phyloP scores from a whole-genome alignment of 2,888 invertebrate genomes.

The Caenorhabditis wallacei region DNA sequence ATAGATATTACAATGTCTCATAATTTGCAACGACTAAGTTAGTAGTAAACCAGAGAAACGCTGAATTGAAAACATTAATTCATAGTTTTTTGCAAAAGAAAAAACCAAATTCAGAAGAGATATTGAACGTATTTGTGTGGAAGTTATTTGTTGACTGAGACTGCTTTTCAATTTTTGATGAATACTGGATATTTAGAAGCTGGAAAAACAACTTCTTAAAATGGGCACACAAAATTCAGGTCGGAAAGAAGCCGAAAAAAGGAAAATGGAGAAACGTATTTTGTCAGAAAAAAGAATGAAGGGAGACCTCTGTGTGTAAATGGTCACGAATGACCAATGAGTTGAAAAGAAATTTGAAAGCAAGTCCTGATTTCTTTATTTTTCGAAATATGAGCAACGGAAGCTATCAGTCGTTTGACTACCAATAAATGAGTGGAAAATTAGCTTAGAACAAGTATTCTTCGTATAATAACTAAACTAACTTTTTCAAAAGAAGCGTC shows the following conservation, averaged over 20 bases:
- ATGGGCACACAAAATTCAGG: constrained; percentile 10
- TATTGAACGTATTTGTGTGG: constrained; percentile 32
- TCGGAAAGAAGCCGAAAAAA: not conserved
- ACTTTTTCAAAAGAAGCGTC: not conserved
- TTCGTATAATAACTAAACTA: not conserved
- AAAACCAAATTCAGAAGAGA: constrained; percentile 5
- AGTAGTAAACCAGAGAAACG: not conserved
- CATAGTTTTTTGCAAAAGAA: constrained; percentile 5
- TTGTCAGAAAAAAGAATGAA: constrained; percentile 1
- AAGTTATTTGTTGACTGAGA: constrained; percentile 45
- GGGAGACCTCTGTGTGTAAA: not conserved
- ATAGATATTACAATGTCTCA: not conserved
- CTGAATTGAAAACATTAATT: not conserved
- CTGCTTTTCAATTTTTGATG: constrained; percentile 22
- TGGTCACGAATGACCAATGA: constrained; percentile 16
- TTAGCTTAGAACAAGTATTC: not conserved
- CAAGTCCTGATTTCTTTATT: constrained; percentile 17
- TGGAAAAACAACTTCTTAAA: constrained; percentile 16
- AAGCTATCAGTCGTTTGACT: constrained; percentile 1
- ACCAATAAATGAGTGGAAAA: not conserved
- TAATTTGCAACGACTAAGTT: not conserved
- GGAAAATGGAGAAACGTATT: constrained; percentile 2
- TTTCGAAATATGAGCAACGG: not conserved
- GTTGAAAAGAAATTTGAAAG: not conserved
- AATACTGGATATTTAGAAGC: constrained; percentile 25